These are phyloP conservation scores for Leptinotarsa tumamoca DNA, from an alignment of 2,888 invertebrate species.

Conservation along the genomic window DNA sequence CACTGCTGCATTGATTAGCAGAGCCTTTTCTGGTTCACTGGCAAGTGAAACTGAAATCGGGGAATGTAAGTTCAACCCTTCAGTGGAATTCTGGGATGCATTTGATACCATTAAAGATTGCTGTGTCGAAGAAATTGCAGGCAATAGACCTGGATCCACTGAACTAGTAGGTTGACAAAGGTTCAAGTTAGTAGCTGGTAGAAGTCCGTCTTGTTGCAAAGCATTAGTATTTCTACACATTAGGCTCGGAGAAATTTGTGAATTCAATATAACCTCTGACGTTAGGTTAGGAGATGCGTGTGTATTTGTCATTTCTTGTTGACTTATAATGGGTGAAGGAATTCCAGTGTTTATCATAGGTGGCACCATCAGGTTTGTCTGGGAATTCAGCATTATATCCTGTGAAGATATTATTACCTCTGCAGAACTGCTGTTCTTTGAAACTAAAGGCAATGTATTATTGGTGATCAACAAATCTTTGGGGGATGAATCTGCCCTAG, in stretches of 20 bases:
- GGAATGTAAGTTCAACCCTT: conserved; percentile 40
- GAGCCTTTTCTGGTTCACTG: conserved; percentile 78
- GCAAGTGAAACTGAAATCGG: conserved; percentile 61
- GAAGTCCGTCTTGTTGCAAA: conserved; percentile 54
- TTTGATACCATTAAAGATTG: conserved; percentile 33
- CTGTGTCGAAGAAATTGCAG: conserved; percentile 39
- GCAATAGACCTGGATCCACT: conserved; percentile 49
- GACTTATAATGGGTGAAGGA: conserved; percentile 52
- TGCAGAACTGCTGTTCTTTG: conserved; percentile 32
- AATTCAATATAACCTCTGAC: conserved; percentile 73
- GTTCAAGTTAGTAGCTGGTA: conserved; percentile 46
- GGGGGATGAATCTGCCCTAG: conserved; percentile 51
- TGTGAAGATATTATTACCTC: conserved; percentile 56
- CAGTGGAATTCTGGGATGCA: conserved; percentile 20
- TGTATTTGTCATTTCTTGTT: conserved; percentile 60
- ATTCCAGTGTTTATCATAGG: conserved; percentile 56
- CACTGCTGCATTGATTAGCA: conserved; percentile 80
- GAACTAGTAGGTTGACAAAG: conserved; percentile 57
- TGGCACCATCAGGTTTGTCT: conserved; percentile 54
- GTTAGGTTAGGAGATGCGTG: conserved; percentile 66
- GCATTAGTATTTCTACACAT: conserved; percentile 65
- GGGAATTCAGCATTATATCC: conserved; percentile 65
- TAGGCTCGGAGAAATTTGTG: conserved; percentile 73
- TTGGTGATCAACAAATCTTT: conserved; percentile 55
- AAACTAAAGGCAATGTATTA: conserved; percentile 42